phyloP scores from a whole-genome alignment of 2,888 invertebrate species.

The Limulus polyphemus region DNA sequence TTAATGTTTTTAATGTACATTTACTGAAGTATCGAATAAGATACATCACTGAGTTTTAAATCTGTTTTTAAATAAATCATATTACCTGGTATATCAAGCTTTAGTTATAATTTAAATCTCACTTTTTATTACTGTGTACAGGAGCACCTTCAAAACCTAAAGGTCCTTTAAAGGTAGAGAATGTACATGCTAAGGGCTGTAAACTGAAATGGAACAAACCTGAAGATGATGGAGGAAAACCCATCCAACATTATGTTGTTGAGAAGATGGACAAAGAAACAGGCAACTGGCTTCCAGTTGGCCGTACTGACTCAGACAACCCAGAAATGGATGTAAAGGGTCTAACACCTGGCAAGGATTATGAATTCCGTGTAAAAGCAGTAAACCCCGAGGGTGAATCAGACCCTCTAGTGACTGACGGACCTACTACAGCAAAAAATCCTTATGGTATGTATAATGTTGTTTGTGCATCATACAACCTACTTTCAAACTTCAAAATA shows the following conservation, averaged over 20 bases:
- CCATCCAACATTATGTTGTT: conserved; percentile 78
- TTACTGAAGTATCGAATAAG: too few species aligned
- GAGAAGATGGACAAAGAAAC: conserved; percentile 86
- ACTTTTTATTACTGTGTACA: conserved; percentile 28
- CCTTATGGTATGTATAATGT: conserved; percentile 58
- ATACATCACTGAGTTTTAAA: too few species aligned
- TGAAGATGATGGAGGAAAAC: conserved; percentile 67
- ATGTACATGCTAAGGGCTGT: conserved; percentile 77
- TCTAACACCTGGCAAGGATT: conserved; percentile 43
- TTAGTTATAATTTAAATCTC: neutral
- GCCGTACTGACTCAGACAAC: conserved; percentile 49
- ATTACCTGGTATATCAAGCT: neutral
- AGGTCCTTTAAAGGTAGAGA: conserved; percentile 74
- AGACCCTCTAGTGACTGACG: conserved; percentile 81
- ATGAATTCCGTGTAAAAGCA: conserved; percentile 45
- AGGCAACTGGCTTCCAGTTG: conserved; percentile 86
- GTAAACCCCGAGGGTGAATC: conserved; percentile 52
- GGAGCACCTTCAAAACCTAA: conserved; percentile 72
- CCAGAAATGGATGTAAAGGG: conserved; percentile 41
- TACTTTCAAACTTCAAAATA: too few species aligned
- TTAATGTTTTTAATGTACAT: too few species aligned
- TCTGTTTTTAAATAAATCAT: too few species aligned
- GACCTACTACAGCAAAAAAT: conserved; percentile 82
- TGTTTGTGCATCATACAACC: too few species aligned
- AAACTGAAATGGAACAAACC: conserved; percentile 88